These are phyloP conservation scores for Tragelaphus buxtoni DNA, from an alignment of 2,113 vertebrate species.

Conservation along the genomic window DNA sequence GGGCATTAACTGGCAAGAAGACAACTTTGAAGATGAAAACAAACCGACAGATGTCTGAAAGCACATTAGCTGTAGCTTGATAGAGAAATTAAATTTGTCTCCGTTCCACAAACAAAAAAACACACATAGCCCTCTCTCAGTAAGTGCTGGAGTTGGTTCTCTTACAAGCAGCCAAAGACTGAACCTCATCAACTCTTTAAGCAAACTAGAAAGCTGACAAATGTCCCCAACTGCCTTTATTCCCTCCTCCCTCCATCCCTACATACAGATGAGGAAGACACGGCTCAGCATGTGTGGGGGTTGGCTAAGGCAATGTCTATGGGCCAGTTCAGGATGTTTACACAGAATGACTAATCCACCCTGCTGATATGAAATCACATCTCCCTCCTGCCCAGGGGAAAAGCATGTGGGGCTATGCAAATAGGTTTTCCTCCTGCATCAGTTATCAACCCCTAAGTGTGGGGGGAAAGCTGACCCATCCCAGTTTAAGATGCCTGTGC, in stretches of 20 bases:
- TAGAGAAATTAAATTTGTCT: conserved; percentile 15
- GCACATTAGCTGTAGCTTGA: background rate
- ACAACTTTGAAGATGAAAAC: conserved; percentile 10
- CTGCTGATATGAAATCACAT: background rate
- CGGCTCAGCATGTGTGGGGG: background rate
- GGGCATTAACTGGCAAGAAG: conserved; percentile 43
- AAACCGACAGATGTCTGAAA: conserved; percentile 19
- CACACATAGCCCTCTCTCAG: background rate
- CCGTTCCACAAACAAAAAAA: background rate
- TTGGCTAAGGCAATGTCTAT: background rate
- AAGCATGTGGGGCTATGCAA: background rate
- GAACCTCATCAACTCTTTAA: conserved; percentile 16
- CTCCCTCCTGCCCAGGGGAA: conserved; percentile 19
- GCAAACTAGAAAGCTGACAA: conserved; percentile 28
- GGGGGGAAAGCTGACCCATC: accelerated
- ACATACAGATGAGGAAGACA: background rate
- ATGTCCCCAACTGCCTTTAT: background rate
- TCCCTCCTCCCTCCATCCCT: background rate
- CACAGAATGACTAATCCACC: background rate
- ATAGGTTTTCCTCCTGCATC: background rate
- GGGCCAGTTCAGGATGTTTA: conserved; percentile 36
- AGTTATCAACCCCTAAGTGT: background rate
- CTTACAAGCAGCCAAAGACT: background rate
- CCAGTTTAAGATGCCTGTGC: background rate
- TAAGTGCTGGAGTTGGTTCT: background rate